Evolutionary conservation across 1,140 invertebrate genomes (phyloP), one percentile per base, ranked within the genome.

Genomic region (Hestina assimilis): DNA sequence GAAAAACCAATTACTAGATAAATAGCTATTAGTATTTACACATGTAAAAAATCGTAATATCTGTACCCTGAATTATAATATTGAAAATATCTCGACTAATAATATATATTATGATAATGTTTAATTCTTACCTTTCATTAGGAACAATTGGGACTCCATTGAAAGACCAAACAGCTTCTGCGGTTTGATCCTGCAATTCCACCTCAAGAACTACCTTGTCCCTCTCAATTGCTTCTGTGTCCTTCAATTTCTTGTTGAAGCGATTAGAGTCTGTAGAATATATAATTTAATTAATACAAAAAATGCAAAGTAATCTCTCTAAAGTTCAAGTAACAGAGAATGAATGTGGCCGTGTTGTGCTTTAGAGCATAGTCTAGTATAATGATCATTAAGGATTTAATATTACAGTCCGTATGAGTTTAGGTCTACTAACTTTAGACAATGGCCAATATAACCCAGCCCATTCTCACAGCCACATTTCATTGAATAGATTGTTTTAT

Each of bases 181-280:
- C 96, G 14, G 96, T 98, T 78, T 97, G 96, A 85, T 99, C 98
- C 81, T 97, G 95, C 7, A 99, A 90, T 88, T 98, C 96, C 28
- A 98, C 92, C 75, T 99, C 97, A 1, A 99, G 89, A 3, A 97
- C 93, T 7, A 97, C 89, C 65, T 95, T 96, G 69, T 98, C 96
- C 63, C 96, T 92, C 89, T 99, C 97, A 69, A 98, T 92, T 19
- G 92, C 95, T 63, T 94, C 94, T 1, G 95, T 97, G 83, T 99
- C 97, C 80, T 98, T 96, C 3, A 99, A 91, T 89, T 98, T 98
- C 89, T 99, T 98, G 83, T 97, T 96, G 90, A 99, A 98, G 62
- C 96, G 93, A 89, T 99, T 98, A 67, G 94, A 93, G 89, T 98
- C 96, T 97, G 76, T 1, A 87, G 85, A 73, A 55, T 31, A 14